Conservation (phyloP, 2,888 invertebrate genomes). For the Amphimallon solstitiale region DNA sequence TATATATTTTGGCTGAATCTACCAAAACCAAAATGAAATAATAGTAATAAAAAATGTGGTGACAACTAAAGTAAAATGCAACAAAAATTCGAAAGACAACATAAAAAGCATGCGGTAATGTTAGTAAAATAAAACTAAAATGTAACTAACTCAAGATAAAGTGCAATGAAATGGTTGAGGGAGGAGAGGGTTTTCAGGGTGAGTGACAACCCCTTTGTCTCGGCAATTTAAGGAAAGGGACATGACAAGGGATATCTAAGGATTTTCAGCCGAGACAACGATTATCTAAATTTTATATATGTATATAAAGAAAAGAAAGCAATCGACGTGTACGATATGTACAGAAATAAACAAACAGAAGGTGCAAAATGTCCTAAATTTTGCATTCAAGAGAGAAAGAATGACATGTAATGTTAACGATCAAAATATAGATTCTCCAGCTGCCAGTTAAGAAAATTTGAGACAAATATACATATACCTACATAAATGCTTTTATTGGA, state of each 20-base stretch:
- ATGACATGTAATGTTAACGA: not conserved
- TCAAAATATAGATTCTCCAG: too few relatives aligned
- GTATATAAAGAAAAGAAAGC: too few relatives aligned
- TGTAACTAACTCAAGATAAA: conserved; percentile 51
- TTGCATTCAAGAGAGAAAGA: not conserved
- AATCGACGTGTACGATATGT: too few relatives aligned
- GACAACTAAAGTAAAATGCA: conserved; percentile 43
- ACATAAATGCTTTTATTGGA: too few relatives aligned
- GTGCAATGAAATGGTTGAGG: conserved; percentile 54
- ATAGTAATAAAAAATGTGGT: conserved; percentile 27
- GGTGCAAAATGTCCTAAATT: too few relatives aligned
- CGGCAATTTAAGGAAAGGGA: conserved; percentile 11
- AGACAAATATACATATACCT: too few relatives aligned
- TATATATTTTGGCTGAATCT: conserved; percentile 15
- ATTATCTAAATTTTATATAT: too few relatives aligned
- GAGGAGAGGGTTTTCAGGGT: conserved; percentile 53
- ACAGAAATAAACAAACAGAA: too few relatives aligned
- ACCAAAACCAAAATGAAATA: conserved; percentile 28
- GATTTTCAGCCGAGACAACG: conserved; percentile 13
- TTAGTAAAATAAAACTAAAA: conserved; percentile 51
- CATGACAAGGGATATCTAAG: not conserved
- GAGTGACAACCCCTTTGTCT: conserved; percentile 24
- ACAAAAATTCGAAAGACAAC: conserved; percentile 47
- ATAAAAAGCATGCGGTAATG: conserved; percentile 53
- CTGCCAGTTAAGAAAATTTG: too few relatives aligned